These are phyloP conservation scores for Drosophila sordidapex DNA, from an alignment of 2,888 invertebrate species.

Conservation along the genomic window DNA sequence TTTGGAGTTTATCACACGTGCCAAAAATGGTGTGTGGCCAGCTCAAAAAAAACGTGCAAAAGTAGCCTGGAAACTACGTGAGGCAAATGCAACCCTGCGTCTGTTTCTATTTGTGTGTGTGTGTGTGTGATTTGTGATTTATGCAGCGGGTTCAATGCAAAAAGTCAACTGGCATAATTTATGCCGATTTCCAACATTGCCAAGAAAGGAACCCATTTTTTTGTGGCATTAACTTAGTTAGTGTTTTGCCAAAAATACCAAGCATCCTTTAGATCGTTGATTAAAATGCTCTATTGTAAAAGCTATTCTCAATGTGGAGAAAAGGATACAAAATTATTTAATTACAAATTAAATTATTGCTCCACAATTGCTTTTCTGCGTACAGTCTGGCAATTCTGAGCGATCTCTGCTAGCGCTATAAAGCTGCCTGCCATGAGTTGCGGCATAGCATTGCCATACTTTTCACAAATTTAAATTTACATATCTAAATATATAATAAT, in stretches of 20 bases:
- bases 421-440: not conserved
- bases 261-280: not conserved
- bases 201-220: slow-evolving; percentile 27
- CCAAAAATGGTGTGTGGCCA: slow-evolving; percentile 74
- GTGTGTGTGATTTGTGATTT: slow-evolving; percentile 65
- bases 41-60: slow-evolving; percentile 53
- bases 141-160: slow-evolving; percentile 75
- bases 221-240: slow-evolving; percentile 66
- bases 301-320: not conserved
- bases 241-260: not conserved
- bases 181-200: slow-evolving; percentile 46
- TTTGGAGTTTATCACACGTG: slow-evolving; percentile 79
- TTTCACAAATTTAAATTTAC: not conserved
- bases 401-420: not conserved
- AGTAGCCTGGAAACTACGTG: slow-evolving; percentile 60
- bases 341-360: too few relatives aligned
- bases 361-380: not conserved
- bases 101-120: slow-evolving; percentile 12
- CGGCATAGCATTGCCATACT: too few relatives aligned
- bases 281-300: not conserved
- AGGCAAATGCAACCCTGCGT: slow-evolving; percentile 40
- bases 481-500: not conserved
- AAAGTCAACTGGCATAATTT: slow-evolving; percentile 78
- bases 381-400: not conserved
- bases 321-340: too few relatives aligned